These are phyloP conservation scores for Lordiphosa clarofinis DNA, from an alignment of 1,140 invertebrate species.

Conservation along the genomic window DNA sequence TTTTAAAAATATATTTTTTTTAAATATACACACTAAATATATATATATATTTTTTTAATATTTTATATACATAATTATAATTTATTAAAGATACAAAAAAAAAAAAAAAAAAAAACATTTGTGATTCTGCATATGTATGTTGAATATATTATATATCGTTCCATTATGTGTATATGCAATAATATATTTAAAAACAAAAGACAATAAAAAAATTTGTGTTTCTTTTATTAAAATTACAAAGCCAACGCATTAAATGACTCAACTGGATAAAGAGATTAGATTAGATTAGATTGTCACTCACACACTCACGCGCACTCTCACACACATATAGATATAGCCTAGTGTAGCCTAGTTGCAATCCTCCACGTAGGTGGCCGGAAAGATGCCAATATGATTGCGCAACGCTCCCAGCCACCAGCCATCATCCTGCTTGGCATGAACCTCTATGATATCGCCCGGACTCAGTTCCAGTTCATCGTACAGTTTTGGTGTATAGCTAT, in stretches of 20 bases:
- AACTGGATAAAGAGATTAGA: slow-evolving; percentile 12
- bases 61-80: slow-evolving; percentile 40
- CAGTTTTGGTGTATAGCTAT: slow-evolving; percentile 92
- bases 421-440: slow-evolving; percentile 94
- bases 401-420: slow-evolving; percentile 97
- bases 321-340: slow-evolving; percentile 2
- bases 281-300: not conserved
- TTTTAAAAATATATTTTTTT: slow-evolving; percentile 30
- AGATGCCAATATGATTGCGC: slow-evolving; percentile 91
- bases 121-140: slow-evolving; percentile 44
- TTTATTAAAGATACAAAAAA: slow-evolving; percentile 44
- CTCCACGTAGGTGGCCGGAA: slow-evolving; percentile 96
- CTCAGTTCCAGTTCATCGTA: slow-evolving; percentile 92
- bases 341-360: slow-evolving; percentile 75
- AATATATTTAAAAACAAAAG: slow-evolving; percentile 26
- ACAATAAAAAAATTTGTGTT: slow-evolving; percentile 4
- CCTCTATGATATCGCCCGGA: slow-evolving; percentile 92
- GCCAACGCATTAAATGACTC: slow-evolving; percentile 19
- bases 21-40: slow-evolving; percentile 21
- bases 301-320: not conserved
- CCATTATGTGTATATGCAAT: slow-evolving; percentile 47
- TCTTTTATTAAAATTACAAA: slow-evolving; percentile 12
- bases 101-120: slow-evolving; percentile 32
- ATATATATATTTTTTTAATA: slow-evolving; percentile 40
- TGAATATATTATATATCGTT: slow-evolving; percentile 38